A percentile compares a stretch with the other conserved stretches of the same genome.
Evolutionary conservation across 2,113 vertebrate genomes (phyloP).

Genomic region (Thinocorus orbignyianus): DNA sequence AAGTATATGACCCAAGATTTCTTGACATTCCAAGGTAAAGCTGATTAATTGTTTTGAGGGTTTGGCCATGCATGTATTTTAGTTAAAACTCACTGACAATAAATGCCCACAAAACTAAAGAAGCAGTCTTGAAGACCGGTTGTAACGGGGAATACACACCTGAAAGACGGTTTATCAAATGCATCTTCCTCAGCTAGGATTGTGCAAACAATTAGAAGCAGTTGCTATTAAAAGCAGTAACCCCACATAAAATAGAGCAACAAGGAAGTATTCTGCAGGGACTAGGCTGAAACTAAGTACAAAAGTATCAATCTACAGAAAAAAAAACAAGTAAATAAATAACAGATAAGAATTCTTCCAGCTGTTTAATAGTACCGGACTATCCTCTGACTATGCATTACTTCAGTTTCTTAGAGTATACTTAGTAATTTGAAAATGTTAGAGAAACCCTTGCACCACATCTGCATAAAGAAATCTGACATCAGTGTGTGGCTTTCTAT

Average conservation of each 20-base stretch:
- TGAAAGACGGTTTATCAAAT: not conserved
- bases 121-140: rapidly evolving
- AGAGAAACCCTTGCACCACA: not conserved
- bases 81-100: not conserved
- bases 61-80: rapidly evolving
- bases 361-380: not conserved
- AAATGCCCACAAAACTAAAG: not conserved
- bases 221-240: not conserved
- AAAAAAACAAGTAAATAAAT: not conserved
- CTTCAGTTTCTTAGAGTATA: not conserved
- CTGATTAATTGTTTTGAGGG: not conserved
- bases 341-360: not conserved
- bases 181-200: not conserved
- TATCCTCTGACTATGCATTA: not conserved
- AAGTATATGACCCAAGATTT: not conserved
- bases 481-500: not conserved
- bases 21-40: not conserved
- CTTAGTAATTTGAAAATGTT: not conserved
- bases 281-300: not conserved
- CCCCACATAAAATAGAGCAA: not conserved
- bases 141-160: not conserved
- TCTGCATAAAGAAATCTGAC: not conserved
- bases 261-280: not conserved
- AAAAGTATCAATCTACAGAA: rapidly evolving
- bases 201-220: not conserved